Conservation (phyloP, 2,888 invertebrate genomes). For the Proisotoma minuta region DNA sequence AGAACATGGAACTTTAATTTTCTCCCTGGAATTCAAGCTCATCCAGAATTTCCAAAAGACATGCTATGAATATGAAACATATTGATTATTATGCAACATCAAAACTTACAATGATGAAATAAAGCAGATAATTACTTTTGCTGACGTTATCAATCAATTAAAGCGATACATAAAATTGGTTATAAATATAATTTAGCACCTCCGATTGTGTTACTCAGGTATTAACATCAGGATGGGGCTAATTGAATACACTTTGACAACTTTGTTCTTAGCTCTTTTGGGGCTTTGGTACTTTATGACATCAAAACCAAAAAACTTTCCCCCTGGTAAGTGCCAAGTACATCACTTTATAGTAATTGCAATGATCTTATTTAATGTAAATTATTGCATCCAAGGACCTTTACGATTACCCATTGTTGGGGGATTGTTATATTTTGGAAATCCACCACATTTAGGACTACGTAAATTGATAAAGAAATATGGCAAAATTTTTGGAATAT, state of each 20-base stretch:
- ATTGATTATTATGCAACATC: too few species aligned
- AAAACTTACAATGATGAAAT: too few species aligned
- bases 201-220: too few species aligned
- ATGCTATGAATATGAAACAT: not conserved
- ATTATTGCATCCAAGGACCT: too few species aligned
- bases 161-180: too few species aligned
- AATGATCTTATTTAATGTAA: too few species aligned
- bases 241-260: too few species aligned
- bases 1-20: constrained; percentile 57
- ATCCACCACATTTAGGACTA: constrained; percentile 25
- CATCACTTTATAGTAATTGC: too few species aligned
- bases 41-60: not conserved
- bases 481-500: constrained; percentile 23
- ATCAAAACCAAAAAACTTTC: constrained; percentile 19
- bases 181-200: too few species aligned
- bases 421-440: constrained; percentile 14
- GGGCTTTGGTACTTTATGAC: constrained; percentile 9
- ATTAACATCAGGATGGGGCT: too few species aligned
- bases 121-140: too few species aligned
- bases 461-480: constrained; percentile 12
- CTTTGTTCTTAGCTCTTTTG: not conserved
- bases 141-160: too few species aligned
- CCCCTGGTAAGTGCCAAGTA: constrained; percentile 6
- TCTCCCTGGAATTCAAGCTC: not conserved
- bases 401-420: constrained; percentile 20